Evolutionary conservation across 2,888 invertebrate genomes (phyloP).

Genomic region (Drepana falcataria): DNA sequence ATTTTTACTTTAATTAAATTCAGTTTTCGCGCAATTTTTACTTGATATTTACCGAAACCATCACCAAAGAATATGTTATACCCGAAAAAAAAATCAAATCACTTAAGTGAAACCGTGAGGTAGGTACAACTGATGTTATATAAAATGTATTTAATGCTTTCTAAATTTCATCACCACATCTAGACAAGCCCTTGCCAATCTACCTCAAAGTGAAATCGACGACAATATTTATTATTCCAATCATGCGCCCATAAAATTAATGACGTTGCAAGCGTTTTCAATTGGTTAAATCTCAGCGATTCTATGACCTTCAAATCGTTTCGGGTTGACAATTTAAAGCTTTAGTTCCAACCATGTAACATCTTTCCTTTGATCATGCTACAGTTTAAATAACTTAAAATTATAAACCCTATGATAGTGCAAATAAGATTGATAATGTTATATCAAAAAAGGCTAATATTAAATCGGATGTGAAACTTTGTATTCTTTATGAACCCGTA

Average conservation of each 20-base stretch:
- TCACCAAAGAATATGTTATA: too few species aligned
- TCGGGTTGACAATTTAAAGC: neutral
- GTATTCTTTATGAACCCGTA: slow-evolving; percentile 19
- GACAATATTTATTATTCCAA: slow-evolving; percentile 8
- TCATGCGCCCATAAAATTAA: neutral
- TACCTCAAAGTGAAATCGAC: slow-evolving; percentile 30
- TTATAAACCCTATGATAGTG: neutral
- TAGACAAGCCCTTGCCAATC: slow-evolving; percentile 23
- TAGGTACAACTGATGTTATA: too few species aligned
- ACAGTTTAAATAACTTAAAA: neutral
- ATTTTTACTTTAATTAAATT: too few species aligned
- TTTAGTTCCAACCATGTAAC: neutral
- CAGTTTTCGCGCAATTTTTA: too few species aligned
- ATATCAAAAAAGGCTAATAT: slow-evolving; percentile 15
- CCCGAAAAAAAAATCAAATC: too few species aligned
- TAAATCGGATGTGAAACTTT: slow-evolving; percentile 19
- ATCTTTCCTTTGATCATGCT: neutral
- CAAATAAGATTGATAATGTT: slow-evolving; percentile 1
- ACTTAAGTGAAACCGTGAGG: too few species aligned
- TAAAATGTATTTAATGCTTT: slow-evolving; percentile 19
- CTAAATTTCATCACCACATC: slow-evolving; percentile 30
- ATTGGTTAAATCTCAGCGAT: neutral
- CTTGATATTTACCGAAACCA: too few species aligned
- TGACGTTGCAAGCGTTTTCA: neutral
- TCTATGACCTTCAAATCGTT: neutral